A percentile compares a stretch with the other conserved stretches of the same genome.
Conservation (phyloP, 1,140 invertebrate genomes). For the Drosophila grimshawi region DNA sequence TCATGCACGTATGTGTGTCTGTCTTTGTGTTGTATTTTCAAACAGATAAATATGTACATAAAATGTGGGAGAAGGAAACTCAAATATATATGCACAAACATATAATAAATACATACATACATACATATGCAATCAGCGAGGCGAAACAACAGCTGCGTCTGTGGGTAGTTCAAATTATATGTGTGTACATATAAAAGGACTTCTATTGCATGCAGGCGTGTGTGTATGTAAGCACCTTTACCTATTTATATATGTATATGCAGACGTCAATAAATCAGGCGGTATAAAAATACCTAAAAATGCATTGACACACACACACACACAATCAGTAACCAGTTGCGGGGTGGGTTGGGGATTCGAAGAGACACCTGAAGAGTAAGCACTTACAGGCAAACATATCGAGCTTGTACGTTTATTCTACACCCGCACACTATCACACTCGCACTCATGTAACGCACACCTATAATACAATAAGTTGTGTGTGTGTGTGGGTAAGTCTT, state of each 20-base stretch:
- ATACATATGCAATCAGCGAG: slow-evolving; percentile 49
- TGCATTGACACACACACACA: slow-evolving; percentile 36
- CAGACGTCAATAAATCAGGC: slow-evolving; percentile 54
- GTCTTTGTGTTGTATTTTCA: background rate
- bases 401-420: slow-evolving; percentile 34
- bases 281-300: slow-evolving; percentile 42
- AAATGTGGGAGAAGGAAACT: slow-evolving; percentile 40
- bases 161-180: slow-evolving; percentile 6
- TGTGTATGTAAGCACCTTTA: slow-evolving; percentile 15
- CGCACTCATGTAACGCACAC: slow-evolving; percentile 58
- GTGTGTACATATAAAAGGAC: background rate
- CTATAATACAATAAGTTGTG: background rate
- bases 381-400: slow-evolving; percentile 35
- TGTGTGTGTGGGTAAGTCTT: background rate
- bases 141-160: slow-evolving; percentile 51
- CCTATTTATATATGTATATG: slow-evolving; percentile 1
- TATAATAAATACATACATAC: background rate
- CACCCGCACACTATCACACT: slow-evolving; percentile 45
- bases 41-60: background rate
- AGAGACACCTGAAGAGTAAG: slow-evolving; percentile 47
- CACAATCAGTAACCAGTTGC: slow-evolving; percentile 2
- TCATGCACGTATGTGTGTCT: background rate
- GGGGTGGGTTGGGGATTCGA: slow-evolving; percentile 1
- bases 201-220: slow-evolving; percentile 2
- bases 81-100: slow-evolving; percentile 9